Base-by-base conservation (phyloP, 2,888 invertebrate species). In the Caenorhabditis uteleia region DNA sequence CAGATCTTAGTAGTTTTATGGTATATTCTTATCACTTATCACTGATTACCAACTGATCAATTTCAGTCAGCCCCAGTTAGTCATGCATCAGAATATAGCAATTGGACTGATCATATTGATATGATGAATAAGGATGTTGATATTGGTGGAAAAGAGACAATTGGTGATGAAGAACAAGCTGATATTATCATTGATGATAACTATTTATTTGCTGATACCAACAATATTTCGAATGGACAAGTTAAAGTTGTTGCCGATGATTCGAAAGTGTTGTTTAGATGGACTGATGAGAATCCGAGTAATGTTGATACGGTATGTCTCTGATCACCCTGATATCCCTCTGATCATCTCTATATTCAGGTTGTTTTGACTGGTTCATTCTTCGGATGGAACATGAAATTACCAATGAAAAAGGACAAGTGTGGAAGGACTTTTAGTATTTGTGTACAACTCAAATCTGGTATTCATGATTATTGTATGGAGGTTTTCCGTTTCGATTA, bases 311-410 rank as follows among this genome's bases (percentile, higher is more conserved):
- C 39, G 7, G 39, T 7, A 5, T 33, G 4, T 33, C 16, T 33
- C 16, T 33, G 33, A 33, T 16, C 4, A 16, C 5, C 12, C 33
- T 14, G 12, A 33, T n/a, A 12, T 12, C 29, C 29, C 39, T 38
- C 40, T 8, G 10, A 23, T 16, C 7, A n/a, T n/a, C 14, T n/a
- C 6, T 18, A 12, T 7, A 6, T 38, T 47, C 6, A 33, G 25
- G 46, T 64, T 14, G 54, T 40, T 3, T 6, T 64, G 12, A 54
- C 57, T 21, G 64, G 64, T 7, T 64, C 64, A 12, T 64, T 64
- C 21, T 57, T 64, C 33, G 64, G 58, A 8, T 64, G 64, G 64
- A 64, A 54, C 5, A 58, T 64, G 58, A 49, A 40, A 16, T 10
- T 58, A 20, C 64, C 64, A 33, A 54, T 64, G 64, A 34, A 20